phyloP scores from a whole-genome alignment of 1,140 invertebrate species.

The Mesaphorura yosii region DNA sequence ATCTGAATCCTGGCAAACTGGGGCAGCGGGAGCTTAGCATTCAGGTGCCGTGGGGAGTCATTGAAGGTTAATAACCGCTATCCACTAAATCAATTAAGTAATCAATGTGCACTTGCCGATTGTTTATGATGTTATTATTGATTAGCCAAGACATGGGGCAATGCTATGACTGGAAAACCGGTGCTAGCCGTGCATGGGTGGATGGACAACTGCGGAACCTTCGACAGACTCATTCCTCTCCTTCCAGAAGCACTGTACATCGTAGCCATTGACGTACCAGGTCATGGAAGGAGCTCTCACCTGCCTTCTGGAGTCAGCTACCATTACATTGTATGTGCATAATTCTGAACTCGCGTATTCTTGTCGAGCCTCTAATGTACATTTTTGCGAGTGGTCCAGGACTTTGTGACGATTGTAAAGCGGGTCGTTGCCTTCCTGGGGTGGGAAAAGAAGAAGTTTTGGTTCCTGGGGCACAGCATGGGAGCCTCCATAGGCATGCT shows the following conservation, averaged over 20 bases:
- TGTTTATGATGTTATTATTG: background rate
- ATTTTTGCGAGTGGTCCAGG: constrained; percentile 3
- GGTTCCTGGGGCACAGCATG: constrained; percentile 48
- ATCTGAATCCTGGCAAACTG: constrained; percentile 4
- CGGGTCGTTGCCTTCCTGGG: constrained; percentile 44
- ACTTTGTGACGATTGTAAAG: constrained; percentile 41
- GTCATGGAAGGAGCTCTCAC: constrained; percentile 37
- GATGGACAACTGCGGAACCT: constrained; percentile 39
- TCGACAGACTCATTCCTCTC: constrained; percentile 35
- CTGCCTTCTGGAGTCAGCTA: constrained; percentile 31
- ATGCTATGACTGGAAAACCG: constrained; percentile 36
- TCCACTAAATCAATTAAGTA: background rate
- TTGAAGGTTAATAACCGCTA: background rate
- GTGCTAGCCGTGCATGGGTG: constrained; percentile 52
- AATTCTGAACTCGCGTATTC: background rate
- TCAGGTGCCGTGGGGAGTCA: constrained; percentile 3
- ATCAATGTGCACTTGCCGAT: background rate
- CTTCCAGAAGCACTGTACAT: constrained; percentile 31
- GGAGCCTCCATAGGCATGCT: constrained; percentile 37
- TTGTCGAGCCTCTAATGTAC: background rate
- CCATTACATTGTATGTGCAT: constrained; percentile 11
- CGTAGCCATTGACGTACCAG: constrained; percentile 34
- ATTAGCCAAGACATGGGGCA: constrained; percentile 48
- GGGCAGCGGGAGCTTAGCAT: background rate
- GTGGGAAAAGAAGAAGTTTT: constrained; percentile 54